Conservation (phyloP, 2,888 invertebrate species). For the Nomada lathburiana region DNA sequence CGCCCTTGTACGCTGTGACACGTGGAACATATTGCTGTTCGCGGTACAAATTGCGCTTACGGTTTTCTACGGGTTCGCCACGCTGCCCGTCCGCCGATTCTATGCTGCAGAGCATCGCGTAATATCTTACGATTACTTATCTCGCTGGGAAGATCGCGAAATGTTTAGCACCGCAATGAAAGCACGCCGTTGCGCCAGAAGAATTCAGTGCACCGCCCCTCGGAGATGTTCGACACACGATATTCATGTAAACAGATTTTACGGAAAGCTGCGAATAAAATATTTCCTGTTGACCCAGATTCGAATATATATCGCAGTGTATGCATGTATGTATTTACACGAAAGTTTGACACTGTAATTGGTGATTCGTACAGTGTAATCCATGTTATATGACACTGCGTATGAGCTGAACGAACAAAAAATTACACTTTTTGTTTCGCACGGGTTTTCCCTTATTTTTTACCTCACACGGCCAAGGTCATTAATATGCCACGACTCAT, state of each 20-base stretch:
- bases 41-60: conserved; percentile 21
- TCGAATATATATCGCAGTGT: neutral
- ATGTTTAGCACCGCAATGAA: conserved; percentile 31
- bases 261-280: too few relatives aligned
- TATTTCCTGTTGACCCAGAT: neutral
- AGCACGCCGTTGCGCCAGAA: conserved; percentile 5
- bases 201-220: conserved; percentile 3
- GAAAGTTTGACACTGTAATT: neutral
- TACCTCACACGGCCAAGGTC: conserved; percentile 40
- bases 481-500: conserved; percentile 55
- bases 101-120: neutral
- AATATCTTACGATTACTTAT: conserved; percentile 31
- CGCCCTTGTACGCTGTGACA: conserved; percentile 8
- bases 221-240: neutral
- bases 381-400: neutral
- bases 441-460: neutral
- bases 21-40: conserved; percentile 33
- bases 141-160: conserved; percentile 25
- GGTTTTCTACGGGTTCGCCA: neutral
- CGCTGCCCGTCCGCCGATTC: conserved; percentile 9
- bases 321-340: neutral
- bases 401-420: neutral
- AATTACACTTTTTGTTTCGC: neutral
- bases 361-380: too few relatives aligned
- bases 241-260: neutral